A percentile compares a stretch with the other conserved stretches of the same genome.
phyloP scores from a whole-genome alignment of 2,888 invertebrate species.

The Melieria picta region DNA sequence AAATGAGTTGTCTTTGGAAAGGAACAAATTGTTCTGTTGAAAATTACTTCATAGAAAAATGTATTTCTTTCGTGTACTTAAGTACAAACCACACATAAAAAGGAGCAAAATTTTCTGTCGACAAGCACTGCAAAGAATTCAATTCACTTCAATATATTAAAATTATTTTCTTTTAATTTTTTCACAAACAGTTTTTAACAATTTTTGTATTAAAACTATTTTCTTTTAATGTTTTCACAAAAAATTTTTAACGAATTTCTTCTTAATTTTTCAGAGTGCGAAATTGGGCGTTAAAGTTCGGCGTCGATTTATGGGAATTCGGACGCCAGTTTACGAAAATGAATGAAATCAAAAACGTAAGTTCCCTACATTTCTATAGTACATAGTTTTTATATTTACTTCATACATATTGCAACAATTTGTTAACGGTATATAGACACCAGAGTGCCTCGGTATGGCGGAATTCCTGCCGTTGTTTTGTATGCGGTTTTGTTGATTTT shows the following conservation, averaged over 20 bases:
- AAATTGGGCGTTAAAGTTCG: conserved; percentile 92
- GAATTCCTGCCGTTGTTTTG: neutral
- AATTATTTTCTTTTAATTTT: neutral
- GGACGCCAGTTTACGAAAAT: conserved; percentile 88
- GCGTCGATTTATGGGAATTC: conserved; percentile 90
- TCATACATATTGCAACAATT: too few relatives aligned
- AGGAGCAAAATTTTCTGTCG: too few relatives aligned
- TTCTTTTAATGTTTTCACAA: neutral
- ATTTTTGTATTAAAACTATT: too few relatives aligned
- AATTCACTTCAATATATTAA: neutral
- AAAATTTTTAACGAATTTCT: neutral
- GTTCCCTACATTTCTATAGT: conserved; percentile 59
- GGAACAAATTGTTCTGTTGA: too few relatives aligned
- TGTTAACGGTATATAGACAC: too few relatives aligned
- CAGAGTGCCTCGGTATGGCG: too few relatives aligned
- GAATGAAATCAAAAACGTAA: conserved; percentile 87
- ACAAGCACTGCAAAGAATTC: too few relatives aligned
- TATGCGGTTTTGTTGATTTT: conserved; percentile 1
- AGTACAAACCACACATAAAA: too few relatives aligned
- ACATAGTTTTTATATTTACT: neutral
- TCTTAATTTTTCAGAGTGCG: conserved; percentile 77
- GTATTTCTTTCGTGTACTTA: too few relatives aligned
- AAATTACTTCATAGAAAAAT: too few relatives aligned
- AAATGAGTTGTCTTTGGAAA: too few relatives aligned
- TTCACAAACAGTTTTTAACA: too few relatives aligned